Percentiles rank a stretch among this genome's conserved stretches.
Evolutionary conservation across 2,888 invertebrate species (phyloP).

Genomic region (Drosophila nigricruria): DNA sequence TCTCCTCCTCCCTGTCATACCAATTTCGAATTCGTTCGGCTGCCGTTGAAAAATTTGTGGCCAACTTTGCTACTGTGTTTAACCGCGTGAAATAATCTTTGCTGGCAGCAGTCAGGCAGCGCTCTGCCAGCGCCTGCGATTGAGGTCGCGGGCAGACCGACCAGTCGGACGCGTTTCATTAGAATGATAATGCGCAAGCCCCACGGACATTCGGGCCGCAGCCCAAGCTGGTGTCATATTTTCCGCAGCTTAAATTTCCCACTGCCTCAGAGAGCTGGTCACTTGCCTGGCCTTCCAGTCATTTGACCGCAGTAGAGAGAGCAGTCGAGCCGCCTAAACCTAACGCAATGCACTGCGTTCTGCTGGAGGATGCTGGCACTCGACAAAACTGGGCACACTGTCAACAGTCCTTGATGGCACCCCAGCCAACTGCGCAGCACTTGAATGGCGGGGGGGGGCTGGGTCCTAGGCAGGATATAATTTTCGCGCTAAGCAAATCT

Average conservation of each 20-base stretch:
- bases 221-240: slow-evolving; percentile 80
- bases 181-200: slow-evolving; percentile 76
- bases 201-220: slow-evolving; percentile 60
- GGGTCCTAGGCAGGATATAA: slow-evolving; percentile 56
- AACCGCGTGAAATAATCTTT: slow-evolving; percentile 82
- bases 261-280: slow-evolving; percentile 41
- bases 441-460: neutral
- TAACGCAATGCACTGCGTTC: slow-evolving; percentile 61
- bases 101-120: slow-evolving; percentile 67
- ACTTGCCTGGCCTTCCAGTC: slow-evolving; percentile 38
- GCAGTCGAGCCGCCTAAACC: slow-evolving; percentile 47
- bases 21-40: slow-evolving; percentile 50
- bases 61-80: slow-evolving; percentile 67
- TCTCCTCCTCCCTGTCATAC: slow-evolving; percentile 20
- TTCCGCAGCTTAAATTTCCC: slow-evolving; percentile 81
- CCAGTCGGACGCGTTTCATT: slow-evolving; percentile 65
- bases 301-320: slow-evolving; percentile 19
- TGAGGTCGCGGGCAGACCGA: neutral
- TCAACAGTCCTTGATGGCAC: slow-evolving; percentile 9
- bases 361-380: slow-evolving; percentile 12
- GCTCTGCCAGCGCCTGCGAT: slow-evolving; percentile 15
- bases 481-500: slow-evolving; percentile 76
- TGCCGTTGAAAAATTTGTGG: slow-evolving; percentile 36
- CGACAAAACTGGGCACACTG: slow-evolving; percentile 23
- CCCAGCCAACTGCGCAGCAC: neutral